These are phyloP conservation scores for Brachyptera putata DNA, from an alignment of 2,888 invertebrate species.

Conservation along the genomic window DNA sequence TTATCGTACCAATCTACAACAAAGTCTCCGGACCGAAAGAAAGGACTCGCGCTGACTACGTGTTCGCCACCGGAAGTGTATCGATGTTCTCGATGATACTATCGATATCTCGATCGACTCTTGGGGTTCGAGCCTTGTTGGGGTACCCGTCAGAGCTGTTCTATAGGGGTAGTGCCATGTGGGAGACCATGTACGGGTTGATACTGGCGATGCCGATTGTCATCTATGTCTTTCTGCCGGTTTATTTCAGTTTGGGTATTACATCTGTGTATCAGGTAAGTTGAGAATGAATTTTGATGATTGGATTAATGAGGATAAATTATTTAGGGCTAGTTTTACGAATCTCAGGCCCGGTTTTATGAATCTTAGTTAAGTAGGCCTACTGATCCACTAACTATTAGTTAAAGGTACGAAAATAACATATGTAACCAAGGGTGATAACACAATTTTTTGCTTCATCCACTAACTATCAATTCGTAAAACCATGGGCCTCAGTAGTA, in stretches of 20 bases:
- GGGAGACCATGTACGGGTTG: slow-evolving; percentile 84
- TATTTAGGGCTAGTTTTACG: too few species aligned
- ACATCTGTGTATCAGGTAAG: slow-evolving; percentile 74
- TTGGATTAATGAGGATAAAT: too few species aligned
- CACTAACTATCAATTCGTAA: too few species aligned
- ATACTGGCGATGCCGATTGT: slow-evolving; percentile 77
- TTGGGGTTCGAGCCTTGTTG: slow-evolving; percentile 76
- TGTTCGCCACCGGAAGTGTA: slow-evolving; percentile 65
- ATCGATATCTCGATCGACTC: slow-evolving; percentile 76
- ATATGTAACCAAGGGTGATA: too few species aligned
- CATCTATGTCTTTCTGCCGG: slow-evolving; percentile 77
- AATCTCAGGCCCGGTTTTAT: too few species aligned
- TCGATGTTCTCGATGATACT: slow-evolving; percentile 78
- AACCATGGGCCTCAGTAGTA: too few species aligned
- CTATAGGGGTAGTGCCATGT: slow-evolving; percentile 80
- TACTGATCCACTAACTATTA: too few species aligned
- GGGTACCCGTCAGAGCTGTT: slow-evolving; percentile 82
- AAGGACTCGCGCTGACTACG: slow-evolving; percentile 71
- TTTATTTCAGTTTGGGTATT: slow-evolving; percentile 76
- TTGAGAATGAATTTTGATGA: too few species aligned
- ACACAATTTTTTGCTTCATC: too few species aligned
- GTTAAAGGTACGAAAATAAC: too few species aligned
- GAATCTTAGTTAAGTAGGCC: too few species aligned
- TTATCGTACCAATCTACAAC: slow-evolving; percentile 70
- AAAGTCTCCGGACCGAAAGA: slow-evolving; percentile 60